phyloP scores from a whole-genome alignment of 2,888 invertebrate genomes.

The Lagria hirta region DNA sequence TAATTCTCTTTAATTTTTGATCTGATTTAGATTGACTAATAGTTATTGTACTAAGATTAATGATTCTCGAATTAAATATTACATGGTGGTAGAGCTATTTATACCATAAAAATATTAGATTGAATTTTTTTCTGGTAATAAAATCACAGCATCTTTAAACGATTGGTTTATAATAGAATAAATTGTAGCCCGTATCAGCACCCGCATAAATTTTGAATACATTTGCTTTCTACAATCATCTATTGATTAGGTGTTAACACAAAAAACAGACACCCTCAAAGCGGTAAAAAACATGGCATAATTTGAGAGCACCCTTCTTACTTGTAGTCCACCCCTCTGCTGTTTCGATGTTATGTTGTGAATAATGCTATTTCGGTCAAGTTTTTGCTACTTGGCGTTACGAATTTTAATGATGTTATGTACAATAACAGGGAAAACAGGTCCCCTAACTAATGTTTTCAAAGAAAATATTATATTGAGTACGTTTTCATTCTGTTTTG shows the following conservation, averaged over 20 bases:
- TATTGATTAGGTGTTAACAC: conserved; percentile 28
- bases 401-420: conserved; percentile 25
- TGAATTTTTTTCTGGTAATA: no score
- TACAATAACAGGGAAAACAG: conserved; percentile 14
- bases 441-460: conserved; percentile 6
- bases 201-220: conserved; percentile 21
- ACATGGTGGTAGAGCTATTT: no score
- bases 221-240: conserved; percentile 13
- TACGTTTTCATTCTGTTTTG: conserved; percentile 5
- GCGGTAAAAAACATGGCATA: conserved; percentile 16
- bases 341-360: conserved; percentile 19
- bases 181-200: no score
- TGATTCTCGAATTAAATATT: no score
- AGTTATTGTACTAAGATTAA: no score
- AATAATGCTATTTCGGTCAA: conserved; percentile 23
- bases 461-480: conserved; percentile 18
- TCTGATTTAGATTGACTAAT: no score
- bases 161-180: no score
- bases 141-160: no score
- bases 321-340: conserved; percentile 14
- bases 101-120: no score
- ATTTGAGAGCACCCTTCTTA: conserved; percentile 18
- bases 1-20: no score
- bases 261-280: conserved; percentile 23
- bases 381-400: conserved; percentile 18